A percentile compares a stretch with the other conserved stretches of the same genome.
phyloP scores from a whole-genome alignment of 1,140 invertebrate genomes.

The Apolygus lucorum region DNA sequence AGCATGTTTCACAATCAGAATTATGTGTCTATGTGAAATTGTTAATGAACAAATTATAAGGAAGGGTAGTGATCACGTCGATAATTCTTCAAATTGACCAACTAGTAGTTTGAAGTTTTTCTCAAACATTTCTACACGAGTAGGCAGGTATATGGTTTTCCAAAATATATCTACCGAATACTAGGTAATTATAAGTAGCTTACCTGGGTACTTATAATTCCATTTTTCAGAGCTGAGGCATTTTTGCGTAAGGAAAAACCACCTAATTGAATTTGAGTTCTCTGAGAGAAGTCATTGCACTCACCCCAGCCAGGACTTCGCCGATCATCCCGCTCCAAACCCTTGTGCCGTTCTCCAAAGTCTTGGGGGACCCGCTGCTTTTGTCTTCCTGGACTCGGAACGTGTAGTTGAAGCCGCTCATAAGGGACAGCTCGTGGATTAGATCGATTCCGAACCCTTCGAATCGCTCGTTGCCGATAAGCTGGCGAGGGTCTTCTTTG shows the following conservation, averaged over 20 bases:
- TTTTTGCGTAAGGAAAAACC: neutral
- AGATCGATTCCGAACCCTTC: conserved; percentile 75
- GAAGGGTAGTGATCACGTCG: too few relatives aligned
- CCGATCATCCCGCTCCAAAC: conserved; percentile 85
- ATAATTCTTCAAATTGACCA: too few relatives aligned
- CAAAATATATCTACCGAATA: too few relatives aligned
- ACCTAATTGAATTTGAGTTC: neutral
- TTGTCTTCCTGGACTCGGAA: conserved; percentile 65
- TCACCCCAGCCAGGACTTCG: conserved; percentile 66
- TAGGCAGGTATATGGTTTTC: too few relatives aligned
- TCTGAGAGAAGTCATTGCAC: conserved; percentile 26
- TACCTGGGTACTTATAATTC: too few relatives aligned
- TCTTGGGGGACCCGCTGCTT: conserved; percentile 54
- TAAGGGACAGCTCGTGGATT: conserved; percentile 60
- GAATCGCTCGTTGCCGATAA: conserved; percentile 70
- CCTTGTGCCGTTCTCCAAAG: conserved; percentile 41
- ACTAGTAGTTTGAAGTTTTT: too few relatives aligned
- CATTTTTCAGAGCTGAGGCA: too few relatives aligned
- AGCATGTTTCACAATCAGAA: too few relatives aligned
- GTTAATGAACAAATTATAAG: too few relatives aligned
- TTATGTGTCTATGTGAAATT: too few relatives aligned
- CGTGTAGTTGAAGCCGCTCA: conserved; percentile 80
- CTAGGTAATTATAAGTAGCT: too few relatives aligned
- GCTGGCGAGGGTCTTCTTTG: conserved; percentile 58
- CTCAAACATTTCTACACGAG: too few relatives aligned